Evolutionary conservation across 2,797 vertebrate species (phyloP), one percentile per base, ranked within the genome.

Genomic region (Sphenopsis melanotis): DNA sequence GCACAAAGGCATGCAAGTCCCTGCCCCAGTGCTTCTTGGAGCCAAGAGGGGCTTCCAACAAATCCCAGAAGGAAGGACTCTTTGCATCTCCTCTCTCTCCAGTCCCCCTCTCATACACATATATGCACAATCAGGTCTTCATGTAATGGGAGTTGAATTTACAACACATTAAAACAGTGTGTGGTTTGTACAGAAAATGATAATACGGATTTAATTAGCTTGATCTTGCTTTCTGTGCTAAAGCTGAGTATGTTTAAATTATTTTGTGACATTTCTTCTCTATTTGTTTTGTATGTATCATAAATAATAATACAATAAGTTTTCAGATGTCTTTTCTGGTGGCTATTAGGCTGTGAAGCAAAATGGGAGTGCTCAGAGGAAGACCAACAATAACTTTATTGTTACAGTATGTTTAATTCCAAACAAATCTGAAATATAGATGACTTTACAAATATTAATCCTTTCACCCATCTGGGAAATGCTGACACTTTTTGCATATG

Each of bases 221-320:
- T 86, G 89, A 92, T 95, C 87, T 91, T 91, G 84, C 55, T 93
- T 91, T 95, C 76, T 94, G 84, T 83, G 84, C 65, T 90, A 90
- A 69, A 85, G 74, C 44, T 61, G 49, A 68, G 20, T 85, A 72
- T 27, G 55, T 55, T 91, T 94, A 85, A 93, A 89, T 85, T 37
- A 87, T 92, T 89, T 64, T 91, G 87, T 86, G 72, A 20, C 47
- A 78, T 91, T 94, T 96, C 47, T 93, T 89, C 89, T 65, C 80
- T 72, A 47, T 91, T 95, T 87, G 65, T 39, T 93, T 94, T 95
- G 57, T 49, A 81, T 77, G 76, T 76, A 75, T 91, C 87, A 91
- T 93, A 95, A 95, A 96, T 95, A 96, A 95, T 65, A 92, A 76
- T 22, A 93, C 89, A 86, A 83, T 96, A 87, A 86, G 75, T 89